Conservation (phyloP, 2,797 vertebrate species). For the Neostethus bicornis region DNA sequence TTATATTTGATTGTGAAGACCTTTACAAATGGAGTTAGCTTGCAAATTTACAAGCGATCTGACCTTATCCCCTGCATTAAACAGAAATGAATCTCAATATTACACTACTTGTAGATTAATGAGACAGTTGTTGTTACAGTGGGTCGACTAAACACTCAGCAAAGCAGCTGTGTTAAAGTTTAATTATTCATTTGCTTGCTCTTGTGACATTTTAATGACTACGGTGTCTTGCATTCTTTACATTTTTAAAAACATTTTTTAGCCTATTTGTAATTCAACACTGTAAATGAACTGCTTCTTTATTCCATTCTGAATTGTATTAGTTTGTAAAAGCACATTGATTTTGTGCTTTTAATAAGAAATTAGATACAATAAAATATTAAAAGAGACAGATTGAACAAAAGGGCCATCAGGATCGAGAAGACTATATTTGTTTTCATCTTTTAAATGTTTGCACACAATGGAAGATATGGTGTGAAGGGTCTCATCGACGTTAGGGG, state of each 20-base stretch:
- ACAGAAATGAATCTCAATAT: background rate
- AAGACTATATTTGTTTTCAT: constrained; percentile 30
- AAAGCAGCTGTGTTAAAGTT: constrained; percentile 12
- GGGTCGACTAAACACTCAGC: constrained; percentile 1
- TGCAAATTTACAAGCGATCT: background rate
- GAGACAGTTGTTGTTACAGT: background rate
- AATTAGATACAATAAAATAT: constrained; percentile 1
- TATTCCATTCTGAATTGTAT: too few relatives aligned
- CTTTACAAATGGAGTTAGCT: background rate
- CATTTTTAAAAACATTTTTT: background rate
- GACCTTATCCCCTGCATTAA: background rate
- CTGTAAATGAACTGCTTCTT: too few relatives aligned
- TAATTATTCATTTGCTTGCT: constrained; percentile 15
- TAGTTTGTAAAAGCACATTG: too few relatives aligned
- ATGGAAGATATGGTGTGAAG: constrained; percentile 11
- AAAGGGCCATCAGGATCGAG: constrained; percentile 21
- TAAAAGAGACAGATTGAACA: constrained; percentile 6
- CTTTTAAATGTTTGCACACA: constrained; percentile 24
- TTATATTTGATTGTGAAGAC: background rate
- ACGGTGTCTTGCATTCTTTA: background rate
- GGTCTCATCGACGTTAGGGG: constrained; percentile 26
- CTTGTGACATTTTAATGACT: constrained; percentile 2
- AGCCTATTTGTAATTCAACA: background rate
- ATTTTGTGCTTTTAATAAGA: too few relatives aligned
- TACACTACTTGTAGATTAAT: background rate